Evolutionary conservation across 2,888 invertebrate genomes (phyloP), one percentile per base, ranked within the genome.

Genomic region (Mongoloraphidia duomilia): DNA sequence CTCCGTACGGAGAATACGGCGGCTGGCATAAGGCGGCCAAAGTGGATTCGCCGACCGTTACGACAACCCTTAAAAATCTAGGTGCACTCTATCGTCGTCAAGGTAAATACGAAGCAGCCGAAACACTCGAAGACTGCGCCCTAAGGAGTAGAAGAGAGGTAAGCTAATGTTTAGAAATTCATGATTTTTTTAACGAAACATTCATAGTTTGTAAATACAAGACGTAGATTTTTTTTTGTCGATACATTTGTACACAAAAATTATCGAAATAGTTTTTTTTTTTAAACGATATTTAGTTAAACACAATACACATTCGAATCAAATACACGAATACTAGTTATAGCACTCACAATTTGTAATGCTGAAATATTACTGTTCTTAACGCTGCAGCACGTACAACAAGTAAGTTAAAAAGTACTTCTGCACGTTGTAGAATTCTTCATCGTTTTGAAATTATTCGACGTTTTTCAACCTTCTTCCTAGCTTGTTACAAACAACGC

Each of bases 11-110:
- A 6, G 88, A 88, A 61, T 91, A 91, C 62, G 92, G 92, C 12
- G 93, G 92, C 17, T 96, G 95, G 95, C 95, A 96, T 66, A 96
- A 95, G 70, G 94, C 95, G 47, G 94, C 95, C 44, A 96, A 95
- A 76, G 94, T 95, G 54, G 96, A 96, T 67, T 92, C 92, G 2
- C 94, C 95, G 0, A 95, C 95, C 0, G 94, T 96, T 38, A 94
- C 95, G 13, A 97, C 97, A 14, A 99, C 98, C 0, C 73, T 98
- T 55, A 99, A 96, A 75, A 99, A 99, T 73, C 76, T 98, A 52
- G 96, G 96, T 53, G 96, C 97, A 17, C 80, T 99, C 44, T 99
- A 99, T 71, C 80, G 98, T 61, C 80, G 97, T 55, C 97, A 98
- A 73, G 96, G 97, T 59, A 98, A 97, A 74, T 97, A 94, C 71